Percentiles rank a stretch among this genome's conserved stretches.
Evolutionary conservation across 2,888 invertebrate species (phyloP).

Genomic region (Microctonus aethiopoides): DNA sequence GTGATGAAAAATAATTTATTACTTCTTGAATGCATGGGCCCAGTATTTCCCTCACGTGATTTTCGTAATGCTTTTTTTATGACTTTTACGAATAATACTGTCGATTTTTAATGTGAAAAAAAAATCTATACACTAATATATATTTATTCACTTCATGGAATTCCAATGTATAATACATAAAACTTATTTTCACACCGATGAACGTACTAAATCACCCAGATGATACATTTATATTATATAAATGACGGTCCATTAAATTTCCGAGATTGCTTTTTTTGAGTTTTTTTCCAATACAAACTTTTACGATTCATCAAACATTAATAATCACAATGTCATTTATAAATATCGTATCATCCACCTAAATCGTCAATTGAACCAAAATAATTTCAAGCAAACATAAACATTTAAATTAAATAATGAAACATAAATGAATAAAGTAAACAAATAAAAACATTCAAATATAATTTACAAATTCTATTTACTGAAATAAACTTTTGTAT

Average conservation of each 20-base stretch:
- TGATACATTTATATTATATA: conserved; percentile 47
- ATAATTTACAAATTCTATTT: neutral
- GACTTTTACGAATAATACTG: conserved; percentile 51
- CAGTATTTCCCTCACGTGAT: conserved; percentile 58
- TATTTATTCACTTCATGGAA: neutral
- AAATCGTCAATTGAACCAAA: conserved; percentile 57
- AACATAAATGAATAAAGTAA: too few species aligned
- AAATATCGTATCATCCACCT: conserved; percentile 45
- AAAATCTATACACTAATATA: neutral
- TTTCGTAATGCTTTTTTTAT: conserved; percentile 56
- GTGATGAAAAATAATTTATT: conserved; percentile 62
- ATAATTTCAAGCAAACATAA: conserved; percentile 44
- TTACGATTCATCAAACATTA: conserved; percentile 51
- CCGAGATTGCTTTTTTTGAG: conserved; percentile 44
- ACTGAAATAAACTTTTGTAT: conserved; percentile 8
- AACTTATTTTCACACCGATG: conserved; percentile 43
- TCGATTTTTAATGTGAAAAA: conserved; percentile 16
- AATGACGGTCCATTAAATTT: conserved; percentile 54
- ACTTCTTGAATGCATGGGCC: conserved; percentile 60
- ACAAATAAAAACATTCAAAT: neutral
- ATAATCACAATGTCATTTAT: conserved; percentile 43
- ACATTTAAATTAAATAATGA: neutral
- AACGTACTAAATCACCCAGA: conserved; percentile 56
- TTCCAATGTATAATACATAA: conserved; percentile 10
- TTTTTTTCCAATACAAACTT: neutral